Percentiles rank a stretch among this genome's conserved stretches.
Evolutionary conservation across 92 coral and sea anemone species (phyloP).

Genomic region (Hydrozoanthus gracilis): DNA sequence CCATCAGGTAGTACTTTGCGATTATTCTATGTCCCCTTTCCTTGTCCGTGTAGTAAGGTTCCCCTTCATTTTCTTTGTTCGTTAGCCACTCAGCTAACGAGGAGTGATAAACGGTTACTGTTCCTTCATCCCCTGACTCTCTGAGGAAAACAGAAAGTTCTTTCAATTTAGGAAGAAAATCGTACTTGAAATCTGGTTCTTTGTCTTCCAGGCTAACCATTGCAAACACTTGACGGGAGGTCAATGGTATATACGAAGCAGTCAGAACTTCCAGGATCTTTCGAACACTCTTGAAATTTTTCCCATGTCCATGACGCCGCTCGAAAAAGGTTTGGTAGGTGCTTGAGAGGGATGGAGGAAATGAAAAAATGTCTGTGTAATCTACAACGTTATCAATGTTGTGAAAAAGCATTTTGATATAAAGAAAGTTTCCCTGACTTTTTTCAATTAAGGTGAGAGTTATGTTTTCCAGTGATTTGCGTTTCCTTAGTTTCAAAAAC

Average conservation of each 20-base stretch:
- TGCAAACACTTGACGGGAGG: slow-evolving; percentile 42
- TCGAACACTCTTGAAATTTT: slow-evolving; percentile 44
- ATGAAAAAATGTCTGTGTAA: neutral
- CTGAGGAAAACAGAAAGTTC: slow-evolving; percentile 56
- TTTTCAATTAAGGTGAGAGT: slow-evolving; percentile 46
- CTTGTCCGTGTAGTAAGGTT: slow-evolving; percentile 41
- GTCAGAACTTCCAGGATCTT: slow-evolving; percentile 59
- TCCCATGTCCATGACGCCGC: slow-evolving; percentile 25
- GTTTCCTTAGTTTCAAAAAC: neutral
- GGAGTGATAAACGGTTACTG: slow-evolving; percentile 50
- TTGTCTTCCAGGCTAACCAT: slow-evolving; percentile 49
- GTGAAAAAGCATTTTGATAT: slow-evolving; percentile 64
- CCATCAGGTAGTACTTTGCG: slow-evolving; percentile 47
- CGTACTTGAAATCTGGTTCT: slow-evolving; percentile 46
- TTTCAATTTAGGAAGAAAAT: slow-evolving; percentile 52
- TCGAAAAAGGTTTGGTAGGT: slow-evolving; percentile 40
- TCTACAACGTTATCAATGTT: slow-evolving; percentile 4
- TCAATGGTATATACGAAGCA: slow-evolving; percentile 54
- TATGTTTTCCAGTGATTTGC: slow-evolving; percentile 18
- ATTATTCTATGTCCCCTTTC: slow-evolving; percentile 55
- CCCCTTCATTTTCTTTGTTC: slow-evolving; percentile 56
- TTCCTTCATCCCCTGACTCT: slow-evolving; percentile 51
- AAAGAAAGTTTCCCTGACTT: slow-evolving; percentile 83
- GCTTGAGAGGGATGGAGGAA: slow-evolving; percentile 50
- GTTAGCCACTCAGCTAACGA: slow-evolving; percentile 68